These are phyloP conservation scores for Formica exsecta DNA, from an alignment of 1,140 invertebrate genomes.

Conservation along the genomic window DNA sequence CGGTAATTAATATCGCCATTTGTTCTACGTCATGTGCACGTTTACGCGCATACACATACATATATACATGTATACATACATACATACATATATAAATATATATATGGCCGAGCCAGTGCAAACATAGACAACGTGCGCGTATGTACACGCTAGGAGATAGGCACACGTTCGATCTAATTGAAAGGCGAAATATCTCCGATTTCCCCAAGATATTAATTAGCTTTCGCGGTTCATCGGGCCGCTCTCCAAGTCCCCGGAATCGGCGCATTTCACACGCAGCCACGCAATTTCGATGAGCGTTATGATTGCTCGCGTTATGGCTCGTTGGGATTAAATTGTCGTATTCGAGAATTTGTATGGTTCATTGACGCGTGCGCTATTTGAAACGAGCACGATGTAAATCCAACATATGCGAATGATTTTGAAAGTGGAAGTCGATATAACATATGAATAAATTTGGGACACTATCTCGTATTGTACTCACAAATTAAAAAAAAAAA, in stretches of 20 bases:
- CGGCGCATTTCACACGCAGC: slow-evolving; percentile 53
- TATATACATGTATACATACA: slow-evolving; percentile 1
- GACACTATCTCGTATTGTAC: neutral
- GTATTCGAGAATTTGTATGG: slow-evolving; percentile 26
- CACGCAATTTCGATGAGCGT: slow-evolving; percentile 31
- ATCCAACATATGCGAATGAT: neutral
- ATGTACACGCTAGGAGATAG: neutral
- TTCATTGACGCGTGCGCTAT: slow-evolving; percentile 34
- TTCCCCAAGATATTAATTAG: slow-evolving; percentile 77
- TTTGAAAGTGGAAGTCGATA: slow-evolving; percentile 26
- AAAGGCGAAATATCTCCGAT: slow-evolving; percentile 65
- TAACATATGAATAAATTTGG: slow-evolving; percentile 14
- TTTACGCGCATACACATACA: neutral
- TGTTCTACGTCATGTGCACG: slow-evolving; percentile 72
- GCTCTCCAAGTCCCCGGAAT: slow-evolving; percentile 42
- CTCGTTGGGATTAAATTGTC: slow-evolving; percentile 54
- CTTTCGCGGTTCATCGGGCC: slow-evolving; percentile 73
- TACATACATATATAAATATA: slow-evolving; percentile 9
- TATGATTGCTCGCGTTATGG: slow-evolving; percentile 30
- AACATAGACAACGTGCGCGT: slow-evolving; percentile 20
- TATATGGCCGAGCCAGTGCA: neutral
- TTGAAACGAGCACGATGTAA: slow-evolving; percentile 7
- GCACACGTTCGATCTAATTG: slow-evolving; percentile 68
- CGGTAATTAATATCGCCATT: slow-evolving; percentile 79
- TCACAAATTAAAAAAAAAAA: neutral